Conservation (phyloP, 2,113 vertebrate genomes). For the Muntiacus reevesi region DNA sequence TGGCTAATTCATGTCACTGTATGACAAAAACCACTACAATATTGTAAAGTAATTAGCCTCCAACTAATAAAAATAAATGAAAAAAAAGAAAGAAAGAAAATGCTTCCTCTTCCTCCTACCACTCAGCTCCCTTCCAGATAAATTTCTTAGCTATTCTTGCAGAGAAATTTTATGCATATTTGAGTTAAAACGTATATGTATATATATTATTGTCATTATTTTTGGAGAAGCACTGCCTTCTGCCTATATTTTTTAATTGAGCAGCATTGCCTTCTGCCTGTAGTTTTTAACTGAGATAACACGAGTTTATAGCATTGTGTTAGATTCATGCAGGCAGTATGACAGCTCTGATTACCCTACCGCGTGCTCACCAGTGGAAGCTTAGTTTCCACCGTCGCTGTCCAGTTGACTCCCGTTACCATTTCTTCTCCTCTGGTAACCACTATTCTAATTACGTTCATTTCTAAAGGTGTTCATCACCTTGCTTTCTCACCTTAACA, state of each 20-base stretch:
- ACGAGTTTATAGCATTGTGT: not conserved
- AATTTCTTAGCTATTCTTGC: not conserved
- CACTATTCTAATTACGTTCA: not conserved
- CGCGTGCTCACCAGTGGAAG: not conserved
- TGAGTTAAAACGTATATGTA: not conserved
- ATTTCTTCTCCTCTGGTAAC: not conserved
- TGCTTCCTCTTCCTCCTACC: not conserved
- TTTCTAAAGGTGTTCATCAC: not conserved
- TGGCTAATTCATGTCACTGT: too few relatives aligned
- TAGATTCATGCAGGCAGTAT: not conserved
- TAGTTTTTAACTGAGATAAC: not conserved
- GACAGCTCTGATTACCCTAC: not conserved
- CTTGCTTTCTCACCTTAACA: constrained; percentile 10
- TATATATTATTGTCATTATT: not conserved
- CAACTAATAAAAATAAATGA: too few relatives aligned
- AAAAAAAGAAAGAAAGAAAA: not conserved
- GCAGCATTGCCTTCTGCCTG: not conserved
- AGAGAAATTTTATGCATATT: not conserved
- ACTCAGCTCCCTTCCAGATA: not conserved
- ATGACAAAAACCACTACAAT: too few relatives aligned
- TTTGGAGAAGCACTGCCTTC: not conserved
- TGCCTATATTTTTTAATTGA: not conserved
- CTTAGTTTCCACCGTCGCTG: not conserved
- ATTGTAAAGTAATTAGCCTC: too few relatives aligned
- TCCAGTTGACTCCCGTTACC: not conserved